Base-by-base conservation (phyloP, 2,113 vertebrate genomes). In the Astur gentilis region DNA sequence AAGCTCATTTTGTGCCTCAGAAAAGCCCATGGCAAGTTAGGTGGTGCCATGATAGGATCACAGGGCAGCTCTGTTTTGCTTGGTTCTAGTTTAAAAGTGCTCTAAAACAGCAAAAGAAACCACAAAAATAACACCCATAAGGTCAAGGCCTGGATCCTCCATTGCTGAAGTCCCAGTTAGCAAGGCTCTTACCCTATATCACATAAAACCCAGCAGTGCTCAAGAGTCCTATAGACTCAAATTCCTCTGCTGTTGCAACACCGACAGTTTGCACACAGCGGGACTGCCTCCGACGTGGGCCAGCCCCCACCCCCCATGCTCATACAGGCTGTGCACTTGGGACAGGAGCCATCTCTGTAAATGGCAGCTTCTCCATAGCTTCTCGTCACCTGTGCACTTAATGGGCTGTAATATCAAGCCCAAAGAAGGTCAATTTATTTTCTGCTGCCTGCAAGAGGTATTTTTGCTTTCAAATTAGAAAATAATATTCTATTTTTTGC, bases 381-480 rank as follows among this genome's bases (percentile, higher is more conserved):
- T 26, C 93, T 47, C 19, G 0, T 47, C 0, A 0, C 75, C 42
- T 5, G 7, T 16, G 42, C 47, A 6, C n/a, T 76, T 42, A 13
- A 40, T 8, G 32, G 65, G n/a, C 85, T 81, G 83, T 60, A 79
- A 52, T 9, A 60, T 8, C 47, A 36, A 54, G 52, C 45, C 62
- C 1, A 1, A 80, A 94, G 77, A 83, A 95, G 78, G 95, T 83
- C 47, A 77, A 7, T 77, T 87, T 64, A 75, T 84, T 92, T 87
- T 85, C 55, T 92, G 57, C 80, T 6, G 14, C 57, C 44, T 84
- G 66, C 49, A 66, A 91, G 50, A 91, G n/a, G 62, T 85, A 88
- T 76, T 93, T 95, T 60, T 89, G 73, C 83, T 83, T 94, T 82
- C 80, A 77, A 62, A 80, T 87, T 54, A 82, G 49, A 94, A 95